Evolutionary conservation across 2,113 vertebrate species (phyloP).

Genomic region (Carollia perspicillata): DNA sequence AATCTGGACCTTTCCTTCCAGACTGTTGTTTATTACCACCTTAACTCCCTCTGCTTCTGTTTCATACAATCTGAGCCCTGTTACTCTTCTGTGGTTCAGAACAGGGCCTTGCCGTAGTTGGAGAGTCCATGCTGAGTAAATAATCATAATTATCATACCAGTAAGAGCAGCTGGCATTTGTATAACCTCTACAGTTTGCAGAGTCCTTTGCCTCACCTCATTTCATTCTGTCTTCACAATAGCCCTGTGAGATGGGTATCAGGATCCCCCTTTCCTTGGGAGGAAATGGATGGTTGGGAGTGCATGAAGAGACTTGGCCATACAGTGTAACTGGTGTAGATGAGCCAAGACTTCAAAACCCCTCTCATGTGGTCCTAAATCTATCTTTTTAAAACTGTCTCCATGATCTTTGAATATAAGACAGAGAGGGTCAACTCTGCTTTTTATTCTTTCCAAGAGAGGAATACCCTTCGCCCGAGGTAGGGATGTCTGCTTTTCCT

Average conservation of each 20-base stretch:
- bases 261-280: background rate
- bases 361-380: background rate
- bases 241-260: background rate
- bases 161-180: background rate
- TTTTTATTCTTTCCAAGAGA: background rate
- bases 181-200: background rate
- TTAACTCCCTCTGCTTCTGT: background rate
- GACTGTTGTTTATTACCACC: background rate
- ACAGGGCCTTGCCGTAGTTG: background rate
- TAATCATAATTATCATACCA: background rate
- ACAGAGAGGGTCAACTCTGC: background rate
- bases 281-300: background rate
- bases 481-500: background rate
- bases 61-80: background rate
- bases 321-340: no score
- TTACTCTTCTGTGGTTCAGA: background rate
- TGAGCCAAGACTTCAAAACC: background rate
- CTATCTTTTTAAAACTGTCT: background rate
- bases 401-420: background rate
- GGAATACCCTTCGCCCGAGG: background rate
- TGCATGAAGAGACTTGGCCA: background rate
- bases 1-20: background rate
- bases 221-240: background rate
- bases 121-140: background rate
- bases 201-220: background rate